Conservation (phyloP, 2,888 invertebrate species). For the Drosophila pegasa region DNA sequence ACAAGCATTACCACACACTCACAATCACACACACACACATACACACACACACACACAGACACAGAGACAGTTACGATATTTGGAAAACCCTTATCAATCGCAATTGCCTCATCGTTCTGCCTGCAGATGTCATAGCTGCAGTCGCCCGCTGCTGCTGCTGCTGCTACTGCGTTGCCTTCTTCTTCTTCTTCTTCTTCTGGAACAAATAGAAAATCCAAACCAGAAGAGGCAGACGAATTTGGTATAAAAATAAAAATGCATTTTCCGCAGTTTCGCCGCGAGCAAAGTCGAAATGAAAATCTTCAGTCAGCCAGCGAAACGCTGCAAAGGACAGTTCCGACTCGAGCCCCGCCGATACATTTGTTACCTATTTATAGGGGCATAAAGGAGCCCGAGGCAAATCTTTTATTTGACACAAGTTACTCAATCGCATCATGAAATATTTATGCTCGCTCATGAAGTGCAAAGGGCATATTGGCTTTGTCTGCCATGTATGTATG, state of each 20-base stretch:
- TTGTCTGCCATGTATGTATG: no score
- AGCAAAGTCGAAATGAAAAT: slow-evolving; percentile 33
- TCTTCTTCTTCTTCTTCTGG: slow-evolving; percentile 18
- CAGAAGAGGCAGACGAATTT: not conserved
- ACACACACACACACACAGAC: not conserved
- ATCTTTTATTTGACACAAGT: slow-evolving; percentile 27
- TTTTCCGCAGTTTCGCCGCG: slow-evolving; percentile 36
- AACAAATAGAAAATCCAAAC: slow-evolving; percentile 24
- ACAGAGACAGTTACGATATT: slow-evolving; percentile 31
- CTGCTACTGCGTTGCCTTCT: not conserved
- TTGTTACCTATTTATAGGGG: slow-evolving; percentile 37
- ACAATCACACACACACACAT: not conserved
- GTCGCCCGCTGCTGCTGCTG: not conserved
- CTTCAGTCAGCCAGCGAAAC: slow-evolving; percentile 29
- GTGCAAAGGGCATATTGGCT: not conserved
- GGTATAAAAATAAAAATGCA: slow-evolving; percentile 48
- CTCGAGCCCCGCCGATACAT: slow-evolving; percentile 39
- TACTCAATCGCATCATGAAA: slow-evolving; percentile 19
- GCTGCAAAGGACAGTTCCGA: slow-evolving; percentile 25
- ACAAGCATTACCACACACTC: not conserved
- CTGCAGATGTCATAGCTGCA: slow-evolving; percentile 46
- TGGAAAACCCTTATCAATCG: slow-evolving; percentile 64
- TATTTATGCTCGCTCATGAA: not conserved
- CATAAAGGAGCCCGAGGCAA: not conserved
- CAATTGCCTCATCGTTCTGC: slow-evolving; percentile 42